phyloP scores from a whole-genome alignment of 2,888 invertebrate species.

The Agonopterix alstromeriana region DNA sequence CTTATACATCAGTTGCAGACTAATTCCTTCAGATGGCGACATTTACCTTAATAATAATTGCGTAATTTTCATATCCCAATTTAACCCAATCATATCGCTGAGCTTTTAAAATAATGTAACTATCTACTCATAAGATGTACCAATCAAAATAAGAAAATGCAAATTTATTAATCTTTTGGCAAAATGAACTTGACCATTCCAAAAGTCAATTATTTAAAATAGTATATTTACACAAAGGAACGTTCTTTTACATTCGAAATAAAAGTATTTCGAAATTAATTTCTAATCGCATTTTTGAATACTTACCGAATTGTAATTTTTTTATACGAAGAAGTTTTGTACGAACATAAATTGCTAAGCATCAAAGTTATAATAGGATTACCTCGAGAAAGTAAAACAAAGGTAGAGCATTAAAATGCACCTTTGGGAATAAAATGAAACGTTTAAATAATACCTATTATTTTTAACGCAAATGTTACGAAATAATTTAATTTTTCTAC shows the following conservation, averaged over 20 bases:
- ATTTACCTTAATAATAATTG: too few relatives aligned
- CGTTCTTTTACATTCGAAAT: constrained; percentile 7
- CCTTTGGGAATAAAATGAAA: too few relatives aligned
- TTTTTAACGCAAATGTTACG: too few relatives aligned
- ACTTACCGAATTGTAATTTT: constrained; percentile 4
- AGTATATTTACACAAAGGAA: constrained; percentile 34
- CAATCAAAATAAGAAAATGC: constrained; percentile 9
- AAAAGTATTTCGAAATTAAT: neutral
- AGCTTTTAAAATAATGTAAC: constrained; percentile 10
- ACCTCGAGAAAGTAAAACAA: too few relatives aligned
- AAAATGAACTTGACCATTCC: constrained; percentile 44
- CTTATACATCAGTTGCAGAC: too few relatives aligned
- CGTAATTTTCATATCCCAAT: constrained; percentile 1
- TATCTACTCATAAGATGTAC: constrained; percentile 5
- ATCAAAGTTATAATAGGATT: too few relatives aligned
- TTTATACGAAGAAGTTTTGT: neutral
- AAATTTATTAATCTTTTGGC: constrained; percentile 25
- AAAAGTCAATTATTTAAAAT: constrained; percentile 60
- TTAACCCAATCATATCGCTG: constrained; percentile 7
- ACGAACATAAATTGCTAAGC: too few relatives aligned
- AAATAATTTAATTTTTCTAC: too few relatives aligned
- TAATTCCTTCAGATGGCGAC: too few relatives aligned
- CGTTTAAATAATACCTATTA: too few relatives aligned
- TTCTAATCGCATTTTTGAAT: constrained; percentile 1
- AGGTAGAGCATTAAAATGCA: too few relatives aligned